Evolutionary conservation across 2,888 invertebrate species (phyloP).

Genomic region (Halictus ligatus): DNA sequence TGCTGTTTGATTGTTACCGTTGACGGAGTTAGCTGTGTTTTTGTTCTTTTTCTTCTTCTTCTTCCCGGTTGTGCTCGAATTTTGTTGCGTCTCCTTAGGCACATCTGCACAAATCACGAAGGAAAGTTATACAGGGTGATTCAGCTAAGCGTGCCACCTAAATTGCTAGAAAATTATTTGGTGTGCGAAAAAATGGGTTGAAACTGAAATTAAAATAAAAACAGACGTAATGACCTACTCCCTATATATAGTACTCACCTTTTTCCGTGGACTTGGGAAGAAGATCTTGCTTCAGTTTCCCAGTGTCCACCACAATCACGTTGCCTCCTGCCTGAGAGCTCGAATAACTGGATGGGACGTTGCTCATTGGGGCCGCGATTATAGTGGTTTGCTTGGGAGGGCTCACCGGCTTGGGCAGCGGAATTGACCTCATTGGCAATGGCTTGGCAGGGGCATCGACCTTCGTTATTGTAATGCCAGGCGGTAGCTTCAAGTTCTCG

Average conservation of each 20-base stretch:
- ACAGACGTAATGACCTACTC: neutral
- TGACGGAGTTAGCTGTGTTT: slow-evolving; percentile 67
- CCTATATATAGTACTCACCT: slow-evolving; percentile 64
- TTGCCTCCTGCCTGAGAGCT: slow-evolving; percentile 85
- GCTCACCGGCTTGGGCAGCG: slow-evolving; percentile 77
- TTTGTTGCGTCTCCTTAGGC: slow-evolving; percentile 68
- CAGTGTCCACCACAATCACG: slow-evolving; percentile 88
- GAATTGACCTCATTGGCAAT: slow-evolving; percentile 78
- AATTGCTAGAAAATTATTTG: neutral
- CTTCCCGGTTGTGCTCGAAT: slow-evolving; percentile 83
- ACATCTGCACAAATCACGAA: slow-evolving; percentile 57
- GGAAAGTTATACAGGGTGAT: neutral
- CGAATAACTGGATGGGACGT: slow-evolving; percentile 78
- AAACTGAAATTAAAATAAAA: neutral
- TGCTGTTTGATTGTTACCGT: slow-evolving; percentile 49
- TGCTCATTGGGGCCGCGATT: slow-evolving; percentile 82
- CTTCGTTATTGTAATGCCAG: slow-evolving; percentile 92
- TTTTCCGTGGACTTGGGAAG: slow-evolving; percentile 78
- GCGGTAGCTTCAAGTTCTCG: slow-evolving; percentile 86
- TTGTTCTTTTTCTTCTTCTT: slow-evolving; percentile 84
- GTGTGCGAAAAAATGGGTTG: neutral
- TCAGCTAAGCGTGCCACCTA: neutral
- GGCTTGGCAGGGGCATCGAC: slow-evolving; percentile 86
- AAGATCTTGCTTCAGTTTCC: slow-evolving; percentile 85
- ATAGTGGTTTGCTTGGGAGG: slow-evolving; percentile 82